These are phyloP conservation scores for Anabacerthia variegaticeps DNA, from an alignment of 2,797 vertebrate species.

Conservation along the genomic window DNA sequence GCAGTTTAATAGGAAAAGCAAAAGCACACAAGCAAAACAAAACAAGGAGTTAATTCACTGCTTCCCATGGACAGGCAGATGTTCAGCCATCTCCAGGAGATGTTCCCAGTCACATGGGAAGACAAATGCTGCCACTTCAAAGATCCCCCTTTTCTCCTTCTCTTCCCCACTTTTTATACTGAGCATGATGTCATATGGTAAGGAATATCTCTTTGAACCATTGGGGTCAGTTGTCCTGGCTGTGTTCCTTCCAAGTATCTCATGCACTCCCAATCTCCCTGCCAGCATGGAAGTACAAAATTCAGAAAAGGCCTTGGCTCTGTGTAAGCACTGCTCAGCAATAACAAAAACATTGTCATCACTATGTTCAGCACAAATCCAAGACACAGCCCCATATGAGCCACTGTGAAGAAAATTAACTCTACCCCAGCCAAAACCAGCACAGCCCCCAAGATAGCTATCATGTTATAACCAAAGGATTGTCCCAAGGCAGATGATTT, in stretches of 20 bases:
- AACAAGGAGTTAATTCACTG: neutral
- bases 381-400: neutral
- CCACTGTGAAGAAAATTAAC: neutral
- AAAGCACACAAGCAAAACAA: neutral
- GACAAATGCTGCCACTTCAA: neutral
- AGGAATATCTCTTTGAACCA: neutral
- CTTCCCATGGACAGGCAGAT: neutral
- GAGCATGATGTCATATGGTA: neutral
- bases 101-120: neutral
- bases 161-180: neutral
- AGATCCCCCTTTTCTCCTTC: neutral
- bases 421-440: neutral
- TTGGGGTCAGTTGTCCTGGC: neutral
- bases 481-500: neutral
- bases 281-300: rapidly evolving
- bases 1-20: neutral
- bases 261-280: neutral
- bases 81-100: neutral
- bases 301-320: neutral
- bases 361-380: neutral
- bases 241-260: neutral
- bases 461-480: neutral
- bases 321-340: neutral
- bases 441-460: neutral
- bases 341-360: neutral